These are phyloP conservation scores for Osmerus mordax DNA, from an alignment of 2,113 vertebrate species.

Conservation along the genomic window DNA sequence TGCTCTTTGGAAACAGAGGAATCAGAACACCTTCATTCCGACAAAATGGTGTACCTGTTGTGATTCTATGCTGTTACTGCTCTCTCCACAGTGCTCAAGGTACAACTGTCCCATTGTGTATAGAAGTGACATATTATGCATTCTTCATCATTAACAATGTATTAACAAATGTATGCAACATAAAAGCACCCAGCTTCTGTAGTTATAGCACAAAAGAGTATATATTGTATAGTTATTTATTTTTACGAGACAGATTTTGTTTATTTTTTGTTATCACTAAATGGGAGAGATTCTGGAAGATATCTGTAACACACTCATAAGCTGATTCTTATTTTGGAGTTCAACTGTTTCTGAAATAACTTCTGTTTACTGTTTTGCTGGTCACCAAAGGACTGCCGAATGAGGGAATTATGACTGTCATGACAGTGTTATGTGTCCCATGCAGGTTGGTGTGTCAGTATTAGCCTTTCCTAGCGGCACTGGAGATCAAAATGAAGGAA, in stretches of 20 bases:
- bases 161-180: constrained; percentile 73
- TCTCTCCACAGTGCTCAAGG: constrained; percentile 25
- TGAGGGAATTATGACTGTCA: constrained; percentile 53
- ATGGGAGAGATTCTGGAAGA: constrained; percentile 72
- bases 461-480: constrained; percentile 63
- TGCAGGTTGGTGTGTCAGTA: constrained; percentile 60
- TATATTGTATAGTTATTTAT: constrained; percentile 76
- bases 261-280: constrained; percentile 53
- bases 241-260: constrained; percentile 32
- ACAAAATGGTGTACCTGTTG: neutral
- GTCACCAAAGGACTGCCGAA: constrained; percentile 60
- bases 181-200: constrained; percentile 64
- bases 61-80: constrained; percentile 36
- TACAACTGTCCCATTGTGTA: constrained; percentile 54
- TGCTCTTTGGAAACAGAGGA: no score
- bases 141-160: constrained; percentile 70
- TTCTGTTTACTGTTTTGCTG: constrained; percentile 59
- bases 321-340: constrained; percentile 45
- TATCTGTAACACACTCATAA: constrained; percentile 60
- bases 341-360: constrained; percentile 48
- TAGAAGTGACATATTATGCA: constrained; percentile 67
- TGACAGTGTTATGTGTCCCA: constrained; percentile 56
- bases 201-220: constrained; percentile 50
- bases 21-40: no score
- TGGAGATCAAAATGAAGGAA: constrained; percentile 72